phyloP scores from a whole-genome alignment of 2,888 invertebrate genomes.

The Ophion costatus region DNA sequence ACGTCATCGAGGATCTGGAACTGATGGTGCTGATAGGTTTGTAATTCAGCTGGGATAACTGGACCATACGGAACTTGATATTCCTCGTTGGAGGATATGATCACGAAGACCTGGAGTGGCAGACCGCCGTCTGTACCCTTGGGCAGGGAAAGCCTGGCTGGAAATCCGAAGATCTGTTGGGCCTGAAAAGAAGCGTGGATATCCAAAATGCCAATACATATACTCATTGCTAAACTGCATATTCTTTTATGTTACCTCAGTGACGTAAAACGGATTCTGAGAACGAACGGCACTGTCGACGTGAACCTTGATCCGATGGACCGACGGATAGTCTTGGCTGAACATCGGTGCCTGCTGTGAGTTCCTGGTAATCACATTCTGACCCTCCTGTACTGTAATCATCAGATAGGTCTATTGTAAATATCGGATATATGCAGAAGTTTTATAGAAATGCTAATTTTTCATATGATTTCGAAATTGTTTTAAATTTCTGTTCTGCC shows the following conservation, averaged over 20 bases:
- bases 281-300: conserved; percentile 85
- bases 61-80: conserved; percentile 84
- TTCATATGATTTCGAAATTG: no score
- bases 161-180: conserved; percentile 85
- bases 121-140: conserved; percentile 87
- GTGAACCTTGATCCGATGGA: conserved; percentile 87
- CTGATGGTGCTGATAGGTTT: conserved; percentile 74
- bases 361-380: conserved; percentile 88
- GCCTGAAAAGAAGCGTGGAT: conserved; percentile 78
- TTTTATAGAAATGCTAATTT: not conserved
- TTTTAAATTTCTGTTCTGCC: no score
- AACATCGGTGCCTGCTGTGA: conserved; percentile 86
- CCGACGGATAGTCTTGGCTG: conserved; percentile 85
- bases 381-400: conserved; percentile 85
- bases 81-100: conserved; percentile 85
- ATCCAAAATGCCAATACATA: not conserved
- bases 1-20: conserved; percentile 75
- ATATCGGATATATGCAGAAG: not conserved
- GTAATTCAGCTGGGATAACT: conserved; percentile 80
- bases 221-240: not conserved
- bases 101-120: conserved; percentile 87
- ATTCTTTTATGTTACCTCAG: conserved; percentile 79
- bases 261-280: conserved; percentile 80
- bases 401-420: not conserved
- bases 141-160: conserved; percentile 87